Evolutionary conservation across 1,140 invertebrate species (phyloP), one percentile per base, ranked within the genome.

Genomic region (Zaprionus camerounensis): DNA sequence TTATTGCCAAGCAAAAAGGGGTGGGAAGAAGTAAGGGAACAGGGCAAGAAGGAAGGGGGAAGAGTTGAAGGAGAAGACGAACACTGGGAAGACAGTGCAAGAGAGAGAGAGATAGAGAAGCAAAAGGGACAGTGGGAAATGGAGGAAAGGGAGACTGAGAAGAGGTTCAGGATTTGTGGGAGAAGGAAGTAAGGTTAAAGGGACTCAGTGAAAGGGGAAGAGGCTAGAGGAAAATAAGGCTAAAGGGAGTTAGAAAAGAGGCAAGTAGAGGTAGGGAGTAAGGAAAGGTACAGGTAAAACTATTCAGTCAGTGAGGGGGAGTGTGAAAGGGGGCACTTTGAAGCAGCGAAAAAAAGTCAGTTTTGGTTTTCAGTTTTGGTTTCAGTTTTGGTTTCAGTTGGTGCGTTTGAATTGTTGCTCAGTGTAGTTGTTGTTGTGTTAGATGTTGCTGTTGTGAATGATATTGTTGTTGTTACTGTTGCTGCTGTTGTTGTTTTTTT

Each of bases 1-100:
- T 90, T 90, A 82, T 80, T 73, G 73, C 65, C 55, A 64, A 51
- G 57, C 62, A 38, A 44, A 61, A 5, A 36, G 0, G 53, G 26
- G 5, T 6, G 49, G 13, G 26, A 28, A 58, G 31, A 36, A 13
- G n/a, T 9, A 5, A n/a, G 4, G 0, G 11, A 38, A 12, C 2
- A 22, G 7, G 41, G 15, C 2, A 15, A 22, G 3, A 2, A 9
- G 53, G 53, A 0, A 26, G 26, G 2, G 1, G 46, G 5, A 24
- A 51, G 11, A 51, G 1, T 13, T 51, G 11, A 51, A 13, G 36
- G 2, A 20, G 22, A 51, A 12, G 12, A 38, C 12, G 20, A 51
- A 6, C 17, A 22, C 6, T 17, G 13, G 3, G 41, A n/a, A 46
- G 41, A 46, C 9, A 34, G 31, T 34, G 31, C 9, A 2, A 2